A percentile compares a stretch with the other conserved stretches of the same genome.
Evolutionary conservation across 1,140 invertebrate genomes (phyloP).

Genomic region (Drosophila tani): DNA sequence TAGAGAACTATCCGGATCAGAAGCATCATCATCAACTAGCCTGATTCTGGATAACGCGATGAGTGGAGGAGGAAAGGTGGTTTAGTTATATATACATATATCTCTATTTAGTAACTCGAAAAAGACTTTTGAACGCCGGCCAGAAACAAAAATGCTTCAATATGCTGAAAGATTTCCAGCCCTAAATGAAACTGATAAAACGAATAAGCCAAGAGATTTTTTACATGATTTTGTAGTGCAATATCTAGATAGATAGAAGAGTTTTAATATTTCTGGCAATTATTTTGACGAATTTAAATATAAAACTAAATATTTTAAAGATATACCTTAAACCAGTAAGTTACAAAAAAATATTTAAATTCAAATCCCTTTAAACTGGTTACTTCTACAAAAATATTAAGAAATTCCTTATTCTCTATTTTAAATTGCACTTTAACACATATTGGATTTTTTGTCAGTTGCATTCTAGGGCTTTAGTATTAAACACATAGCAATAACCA

Average conservation of each 20-base stretch:
- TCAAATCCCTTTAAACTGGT: too few species aligned
- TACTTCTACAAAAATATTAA: background rate
- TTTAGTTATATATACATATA: conserved; percentile 25
- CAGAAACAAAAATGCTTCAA: conserved; percentile 20
- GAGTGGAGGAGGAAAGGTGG: background rate
- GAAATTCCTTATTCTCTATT: background rate
- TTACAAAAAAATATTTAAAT: background rate
- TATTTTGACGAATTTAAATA: background rate
- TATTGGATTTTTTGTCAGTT: conserved; percentile 7
- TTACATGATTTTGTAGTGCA: background rate
- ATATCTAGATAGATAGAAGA: background rate
- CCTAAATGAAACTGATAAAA: conserved; percentile 8
- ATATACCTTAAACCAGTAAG: too few species aligned
- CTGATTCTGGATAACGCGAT: conserved; percentile 36
- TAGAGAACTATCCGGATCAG: conserved; percentile 81
- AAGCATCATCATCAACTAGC: conserved; percentile 75
- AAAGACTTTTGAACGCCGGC: conserved; percentile 41
- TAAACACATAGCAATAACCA: conserved; percentile 44
- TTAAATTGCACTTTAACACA: conserved; percentile 2
- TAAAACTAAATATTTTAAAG: too few species aligned
- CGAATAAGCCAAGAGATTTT: background rate
- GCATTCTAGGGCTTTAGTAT: conserved; percentile 22
- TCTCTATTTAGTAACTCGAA: conserved; percentile 31
- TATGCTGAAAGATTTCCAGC: conserved; percentile 18
- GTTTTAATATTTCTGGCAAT: too few species aligned